These are phyloP conservation scores for Bombus terrestris DNA, from an alignment of 1,140 invertebrate species.

Conservation along the genomic window DNA sequence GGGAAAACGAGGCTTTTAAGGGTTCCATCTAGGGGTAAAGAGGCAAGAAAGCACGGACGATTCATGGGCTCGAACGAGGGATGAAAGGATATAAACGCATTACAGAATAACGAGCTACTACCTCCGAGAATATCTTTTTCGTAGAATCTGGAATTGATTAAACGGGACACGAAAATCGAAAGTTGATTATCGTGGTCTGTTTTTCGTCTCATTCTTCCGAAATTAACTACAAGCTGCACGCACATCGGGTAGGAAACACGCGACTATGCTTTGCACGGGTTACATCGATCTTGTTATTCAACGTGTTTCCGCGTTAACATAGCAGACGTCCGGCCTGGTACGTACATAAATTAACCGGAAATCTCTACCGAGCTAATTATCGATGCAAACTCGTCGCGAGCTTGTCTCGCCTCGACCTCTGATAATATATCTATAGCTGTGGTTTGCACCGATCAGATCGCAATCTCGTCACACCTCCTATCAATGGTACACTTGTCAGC, in stretches of 20 bases:
- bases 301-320: conserved; percentile 36
- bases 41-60: conserved; percentile 35
- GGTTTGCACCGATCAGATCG: conserved; percentile 17
- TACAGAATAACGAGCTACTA: conserved; percentile 60
- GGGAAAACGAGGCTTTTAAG: conserved; percentile 56
- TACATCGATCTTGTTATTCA: conserved; percentile 48
- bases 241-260: no score
- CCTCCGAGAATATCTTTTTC: conserved; percentile 23
- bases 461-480: conserved; percentile 36
- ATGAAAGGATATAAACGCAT: conserved; percentile 62
- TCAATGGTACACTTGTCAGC: conserved; percentile 59
- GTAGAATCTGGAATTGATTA: conserved; percentile 23
- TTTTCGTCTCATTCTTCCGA: not conserved
- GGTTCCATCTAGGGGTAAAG: not conserved
- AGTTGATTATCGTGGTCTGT: not conserved
- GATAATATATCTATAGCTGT: conserved; percentile 51
- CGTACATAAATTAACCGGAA: conserved; percentile 63
- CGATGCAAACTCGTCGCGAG: conserved; percentile 65
- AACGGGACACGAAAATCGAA: conserved; percentile 8
- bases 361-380: conserved; percentile 65
- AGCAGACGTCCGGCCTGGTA: conserved; percentile 26
- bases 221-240: not conserved
- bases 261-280: not conserved
- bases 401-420: conserved; percentile 36
- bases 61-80: conserved; percentile 36